phyloP scores from a whole-genome alignment of 2,113 vertebrate species.

The Myrmecophaga tridactyla region DNA sequence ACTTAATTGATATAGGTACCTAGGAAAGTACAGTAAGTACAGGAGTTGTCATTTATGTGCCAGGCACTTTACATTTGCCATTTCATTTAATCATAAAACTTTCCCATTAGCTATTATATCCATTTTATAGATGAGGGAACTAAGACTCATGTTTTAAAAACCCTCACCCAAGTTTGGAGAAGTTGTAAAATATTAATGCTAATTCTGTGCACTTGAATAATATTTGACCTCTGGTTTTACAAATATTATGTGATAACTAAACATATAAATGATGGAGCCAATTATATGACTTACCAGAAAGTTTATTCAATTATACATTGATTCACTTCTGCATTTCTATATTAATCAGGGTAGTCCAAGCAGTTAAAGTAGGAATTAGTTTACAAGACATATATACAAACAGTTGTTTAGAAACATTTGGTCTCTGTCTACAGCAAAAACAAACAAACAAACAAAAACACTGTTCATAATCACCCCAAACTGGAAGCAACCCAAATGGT shows the following conservation, averaged over 20 bases:
- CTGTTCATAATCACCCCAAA: not conserved
- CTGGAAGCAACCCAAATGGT: not conserved
- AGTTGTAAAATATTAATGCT: not conserved
- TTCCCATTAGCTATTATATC: too few relatives aligned
- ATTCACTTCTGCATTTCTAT: slow-evolving; percentile 34
- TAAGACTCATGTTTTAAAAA: not conserved
- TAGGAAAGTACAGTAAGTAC: not conserved
- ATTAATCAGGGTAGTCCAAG: not conserved
- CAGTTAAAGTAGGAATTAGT: slow-evolving; percentile 43
- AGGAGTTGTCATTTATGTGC: not conserved
- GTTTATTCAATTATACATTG: slow-evolving; percentile 22
- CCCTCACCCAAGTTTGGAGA: not conserved
- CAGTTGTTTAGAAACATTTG: not conserved
- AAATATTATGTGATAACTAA: slow-evolving; percentile 17
- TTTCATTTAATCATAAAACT: slow-evolving; percentile 37
- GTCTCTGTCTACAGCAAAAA: not conserved
- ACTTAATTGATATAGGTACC: not conserved
- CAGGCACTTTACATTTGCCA: not conserved
- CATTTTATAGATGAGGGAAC: too few relatives aligned
- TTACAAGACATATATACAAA: not conserved
- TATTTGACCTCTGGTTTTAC: slow-evolving; percentile 36
- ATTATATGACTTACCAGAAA: slow-evolving; percentile 33
- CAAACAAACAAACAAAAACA: not conserved
- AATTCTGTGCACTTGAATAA: not conserved
- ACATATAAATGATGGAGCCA: slow-evolving; percentile 3